Base-by-base conservation (phyloP, 2,797 vertebrate genomes). In the Perdix hodgsoniae region DNA sequence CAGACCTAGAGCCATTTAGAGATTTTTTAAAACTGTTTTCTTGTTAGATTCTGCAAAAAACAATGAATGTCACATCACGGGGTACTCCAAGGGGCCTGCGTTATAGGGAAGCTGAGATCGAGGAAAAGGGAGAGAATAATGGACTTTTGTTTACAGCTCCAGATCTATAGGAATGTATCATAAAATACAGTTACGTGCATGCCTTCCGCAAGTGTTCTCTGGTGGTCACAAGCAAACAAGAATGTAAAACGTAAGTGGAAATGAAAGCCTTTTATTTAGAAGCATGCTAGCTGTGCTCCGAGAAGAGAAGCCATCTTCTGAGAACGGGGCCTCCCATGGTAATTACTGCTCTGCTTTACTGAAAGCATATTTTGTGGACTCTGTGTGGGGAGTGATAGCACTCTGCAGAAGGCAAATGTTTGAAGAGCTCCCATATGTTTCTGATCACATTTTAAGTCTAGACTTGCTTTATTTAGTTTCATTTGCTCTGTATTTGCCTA, bases 371-470 rank as follows among this genome's bases (percentile, higher is more conserved):
- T 97, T 94, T 93, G 94, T 91, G 88, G 94, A 79, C 85, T 61
- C 65, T 56, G 90, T 69, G 94, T 93, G 90, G 67, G 86, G 95
- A 93, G 95, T 8, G 40, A 96, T 92, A 96, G 97, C 91, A 67
- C 93, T 86, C 92, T 95, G 92, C 82, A 44, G 73, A 97, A 96
- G 89, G 96, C 94, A 94, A 95, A 94, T 60, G 94, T 94, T 94
- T 71, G 56, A 91, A 93, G 82, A 93, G 90, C 66, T 94, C 80
- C 86, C 97, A 98, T 97, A 96, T 98, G 98, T 97, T 98, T 98
- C 96, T 97, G 96, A 98, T 98, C 72, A 89, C 96, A 95, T 97
- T 94, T 96, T 93, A 95, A 83, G 97, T 98, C 98, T 97, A 98
- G 97, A 97, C 98, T 97, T 86, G 88, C 96, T 97, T 96, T 97